These are phyloP conservation scores for Trachurus trachurus DNA, from an alignment of 2,797 vertebrate genomes.

Conservation along the genomic window DNA sequence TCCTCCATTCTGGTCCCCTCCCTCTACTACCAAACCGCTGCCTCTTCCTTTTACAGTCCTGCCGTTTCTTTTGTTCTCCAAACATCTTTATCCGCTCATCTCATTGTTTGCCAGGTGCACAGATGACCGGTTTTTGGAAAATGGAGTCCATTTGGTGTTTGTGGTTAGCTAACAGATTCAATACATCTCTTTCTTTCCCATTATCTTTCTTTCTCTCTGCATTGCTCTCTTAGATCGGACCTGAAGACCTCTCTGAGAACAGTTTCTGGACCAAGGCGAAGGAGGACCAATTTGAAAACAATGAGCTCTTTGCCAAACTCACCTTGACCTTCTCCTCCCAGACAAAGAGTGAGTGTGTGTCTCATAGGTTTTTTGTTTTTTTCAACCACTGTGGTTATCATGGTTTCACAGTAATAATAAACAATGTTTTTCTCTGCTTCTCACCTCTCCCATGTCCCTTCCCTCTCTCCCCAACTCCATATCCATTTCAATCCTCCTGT, in stretches of 20 bases:
- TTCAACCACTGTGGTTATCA: slow-evolving; percentile 14
- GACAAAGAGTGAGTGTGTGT: slow-evolving; percentile 89
- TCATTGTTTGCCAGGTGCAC: slow-evolving; percentile 47
- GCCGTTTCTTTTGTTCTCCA: slow-evolving; percentile 46
- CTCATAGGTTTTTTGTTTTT: slow-evolving; percentile 22
- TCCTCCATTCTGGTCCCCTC: slow-evolving; percentile 34
- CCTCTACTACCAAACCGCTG: slow-evolving; percentile 27
- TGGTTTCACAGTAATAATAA: slow-evolving; percentile 54
- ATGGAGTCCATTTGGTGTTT: slow-evolving; percentile 49
- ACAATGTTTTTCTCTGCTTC: slow-evolving; percentile 23
- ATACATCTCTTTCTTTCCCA: slow-evolving; percentile 20
- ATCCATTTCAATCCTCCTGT: slow-evolving; percentile 49
- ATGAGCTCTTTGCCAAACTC: slow-evolving; percentile 93
- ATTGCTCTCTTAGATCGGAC: slow-evolving; percentile 82
- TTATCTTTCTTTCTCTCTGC: slow-evolving; percentile 21
- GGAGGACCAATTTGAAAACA: slow-evolving; percentile 90
- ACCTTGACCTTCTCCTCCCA: slow-evolving; percentile 90
- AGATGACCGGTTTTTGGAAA: slow-evolving; percentile 41
- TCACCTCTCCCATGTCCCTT: slow-evolving; percentile 5
- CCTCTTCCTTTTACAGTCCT: slow-evolving; percentile 37
- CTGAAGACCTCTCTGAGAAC: slow-evolving; percentile 89
- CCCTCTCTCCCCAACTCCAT: slow-evolving; percentile 24
- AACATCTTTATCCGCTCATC: slow-evolving; percentile 37
- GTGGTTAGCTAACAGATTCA: slow-evolving; percentile 33
- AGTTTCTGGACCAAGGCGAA: slow-evolving; percentile 92